Evolutionary conservation across 2,888 invertebrate genomes (phyloP).

Genomic region (Aphidoletes aphidimyza): DNA sequence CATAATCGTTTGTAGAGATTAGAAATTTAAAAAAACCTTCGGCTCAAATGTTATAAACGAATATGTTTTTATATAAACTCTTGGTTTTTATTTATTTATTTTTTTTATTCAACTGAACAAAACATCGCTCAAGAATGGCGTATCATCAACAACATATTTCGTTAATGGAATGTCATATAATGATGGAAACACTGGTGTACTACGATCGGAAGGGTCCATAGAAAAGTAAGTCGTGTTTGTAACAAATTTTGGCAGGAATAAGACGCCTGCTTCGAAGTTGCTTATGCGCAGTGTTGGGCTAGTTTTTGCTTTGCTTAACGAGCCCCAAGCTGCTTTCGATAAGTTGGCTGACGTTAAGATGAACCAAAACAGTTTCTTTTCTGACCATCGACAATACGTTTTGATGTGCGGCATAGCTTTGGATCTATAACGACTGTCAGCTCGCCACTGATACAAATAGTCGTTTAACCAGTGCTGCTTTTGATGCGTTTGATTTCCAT

Average conservation of each 20-base stretch:
- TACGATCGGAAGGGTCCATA: conserved; percentile 63
- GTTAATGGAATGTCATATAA: conserved; percentile 86
- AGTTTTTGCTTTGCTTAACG: conserved; percentile 70
- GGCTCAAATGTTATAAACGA: no score
- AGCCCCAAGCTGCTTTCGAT: conserved; percentile 98
- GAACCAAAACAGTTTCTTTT: conserved; percentile 78
- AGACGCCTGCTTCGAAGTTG: conserved; percentile 91
- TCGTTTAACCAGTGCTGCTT: conserved; percentile 87
- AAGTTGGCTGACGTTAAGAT: conserved; percentile 92
- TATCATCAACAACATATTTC: conserved; percentile 76
- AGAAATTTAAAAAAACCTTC: no score
- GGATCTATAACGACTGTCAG: conserved; percentile 75
- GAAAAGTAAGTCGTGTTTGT: conserved; percentile 71
- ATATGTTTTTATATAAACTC: no score
- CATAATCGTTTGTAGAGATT: no score
- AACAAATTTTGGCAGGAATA: conserved; percentile 85
- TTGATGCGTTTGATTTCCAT: conserved; percentile 77
- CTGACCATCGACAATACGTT: conserved; percentile 82
- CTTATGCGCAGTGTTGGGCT: conserved; percentile 74
- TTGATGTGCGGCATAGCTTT: conserved; percentile 96
- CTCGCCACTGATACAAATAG: conserved; percentile 86
- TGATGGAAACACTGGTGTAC: conserved; percentile 70
- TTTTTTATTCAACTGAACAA: neutral
- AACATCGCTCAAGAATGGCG: conserved; percentile 75
- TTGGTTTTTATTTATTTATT: no score